Evolutionary conservation across 2,888 invertebrate genomes (phyloP), one percentile per base, ranked within the genome.

Genomic region (Clusia tigrina): DNA sequence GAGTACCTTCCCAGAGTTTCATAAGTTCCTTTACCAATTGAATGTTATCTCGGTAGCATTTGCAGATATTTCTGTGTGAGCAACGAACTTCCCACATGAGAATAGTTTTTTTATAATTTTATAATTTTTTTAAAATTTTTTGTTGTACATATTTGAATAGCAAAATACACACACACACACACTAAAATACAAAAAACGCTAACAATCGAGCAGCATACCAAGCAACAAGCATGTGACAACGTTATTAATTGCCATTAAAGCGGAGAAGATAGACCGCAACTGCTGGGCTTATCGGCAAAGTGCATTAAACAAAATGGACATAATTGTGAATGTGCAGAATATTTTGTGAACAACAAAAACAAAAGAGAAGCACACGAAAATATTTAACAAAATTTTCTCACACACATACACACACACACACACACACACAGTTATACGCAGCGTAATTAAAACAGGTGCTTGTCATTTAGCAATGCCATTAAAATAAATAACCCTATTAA

Each of bases 401-500:
- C 24, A 2, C 24, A 20, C 23, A n/a, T 23, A 22, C 20, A 52
- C 24, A n/a, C 24, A 52, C 24, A 52, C 23, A 52, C n/a, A 18
- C 52, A n/a, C 23, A n/a, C n/a, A 52, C 24, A 52, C 18, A 18
- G 9, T 37, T 15, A 9, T 37, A n/a, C n/a, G n/a, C n/a, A 32
- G 42, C n/a, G 15, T 42, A n/a, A 42, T n/a, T 42, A 20, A 22
- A 48, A 22, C 48, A 48, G 48, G 20, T 58, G 62, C 59, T 61
- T 66, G 66, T 70, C 68, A 69, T 66, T 67, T 66, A 65, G 68
- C 72, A 73, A 71, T 71, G 74, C 65, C 72, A 74, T 74, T 72
- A 70, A 74, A 70, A 70, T 68, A 65, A 70, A 69, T 70, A 60
- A 62, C 63, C 65, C 57, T 74, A 74, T 78, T 76, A 73, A 73